These are phyloP conservation scores for Eupeodes luniger DNA, from an alignment of 2,888 invertebrate genomes.

Conservation along the genomic window DNA sequence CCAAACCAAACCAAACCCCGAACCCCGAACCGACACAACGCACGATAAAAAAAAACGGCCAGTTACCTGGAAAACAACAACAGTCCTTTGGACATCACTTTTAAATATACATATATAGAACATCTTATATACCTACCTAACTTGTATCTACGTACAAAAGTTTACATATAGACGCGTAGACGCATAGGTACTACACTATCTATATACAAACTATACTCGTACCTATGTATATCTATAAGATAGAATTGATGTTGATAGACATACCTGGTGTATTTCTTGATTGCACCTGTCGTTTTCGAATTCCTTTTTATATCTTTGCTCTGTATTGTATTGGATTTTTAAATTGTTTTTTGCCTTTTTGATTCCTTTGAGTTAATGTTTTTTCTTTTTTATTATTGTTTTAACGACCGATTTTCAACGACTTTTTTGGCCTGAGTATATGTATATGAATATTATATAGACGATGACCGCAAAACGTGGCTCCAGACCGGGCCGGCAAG, in stretches of 20 bases:
- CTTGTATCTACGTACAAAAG: no score
- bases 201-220: no score
- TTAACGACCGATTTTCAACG: constrained; percentile 48
- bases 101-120: constrained; percentile 22
- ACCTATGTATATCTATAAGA: not conserved
- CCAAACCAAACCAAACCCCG: constrained; percentile 37
- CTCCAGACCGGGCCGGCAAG: constrained; percentile 8
- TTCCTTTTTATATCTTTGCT: constrained; percentile 61
- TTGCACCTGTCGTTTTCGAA: constrained; percentile 73
- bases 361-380: constrained; percentile 33
- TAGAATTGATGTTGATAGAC: constrained; percentile 22
- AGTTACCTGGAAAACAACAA: constrained; percentile 36
- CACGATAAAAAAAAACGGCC: constrained; percentile 44
- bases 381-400: constrained; percentile 40
- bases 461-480: constrained; percentile 34
- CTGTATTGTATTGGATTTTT: constrained; percentile 42
- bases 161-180: no score
- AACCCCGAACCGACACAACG: not conserved
- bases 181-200: not conserved
- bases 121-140: no score
- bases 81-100: constrained; percentile 44
- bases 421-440: not conserved
- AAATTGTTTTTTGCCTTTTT: constrained; percentile 21
- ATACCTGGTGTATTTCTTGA: constrained; percentile 47
- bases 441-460: constrained; percentile 30